A percentile compares a stretch with the other conserved stretches of the same genome.
phyloP scores from a whole-genome alignment of 2,888 invertebrate genomes.

The Eilema griseolum region DNA sequence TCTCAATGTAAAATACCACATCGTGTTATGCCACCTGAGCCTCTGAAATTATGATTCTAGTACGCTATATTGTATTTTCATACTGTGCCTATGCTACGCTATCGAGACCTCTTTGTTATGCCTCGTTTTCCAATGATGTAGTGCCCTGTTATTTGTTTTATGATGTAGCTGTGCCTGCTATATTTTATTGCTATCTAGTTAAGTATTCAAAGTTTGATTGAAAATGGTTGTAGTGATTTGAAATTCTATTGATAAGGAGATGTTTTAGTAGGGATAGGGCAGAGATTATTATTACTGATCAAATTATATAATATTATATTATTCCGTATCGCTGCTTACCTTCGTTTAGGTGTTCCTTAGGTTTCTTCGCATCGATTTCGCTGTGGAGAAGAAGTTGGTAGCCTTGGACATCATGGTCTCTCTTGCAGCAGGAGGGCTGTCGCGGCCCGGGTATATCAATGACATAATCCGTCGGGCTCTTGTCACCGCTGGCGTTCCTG shows the following conservation, averaged over 20 bases:
- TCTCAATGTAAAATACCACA: conserved; percentile 52
- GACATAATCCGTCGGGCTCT: too few species aligned
- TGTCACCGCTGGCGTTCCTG: too few species aligned
- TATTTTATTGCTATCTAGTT: not conserved
- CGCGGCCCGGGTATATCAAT: too few species aligned
- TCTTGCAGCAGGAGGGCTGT: too few species aligned
- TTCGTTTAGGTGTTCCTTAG: too few species aligned
- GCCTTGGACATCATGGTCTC: too few species aligned
- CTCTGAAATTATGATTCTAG: conserved; percentile 53
- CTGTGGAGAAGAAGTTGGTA: too few species aligned
- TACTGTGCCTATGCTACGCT: conserved; percentile 19
- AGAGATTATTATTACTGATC: not conserved
- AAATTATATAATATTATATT: too few species aligned
- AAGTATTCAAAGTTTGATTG: not conserved
- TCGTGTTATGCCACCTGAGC: conserved; percentile 55
- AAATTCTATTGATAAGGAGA: not conserved
- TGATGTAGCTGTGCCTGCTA: conserved; percentile 8
- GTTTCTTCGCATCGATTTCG: too few species aligned
- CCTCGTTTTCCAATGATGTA: conserved; percentile 22
- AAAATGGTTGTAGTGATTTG: not conserved
- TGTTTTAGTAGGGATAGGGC: not conserved
- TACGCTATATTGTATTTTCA: conserved; percentile 47
- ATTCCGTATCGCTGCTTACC: too few species aligned
- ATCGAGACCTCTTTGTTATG: conserved; percentile 31
- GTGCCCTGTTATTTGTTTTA: conserved; percentile 26